Evolutionary conservation across 2,797 vertebrate species (phyloP), one percentile per base, ranked within the genome.

Genomic region (Amphiprion clarkii): DNA sequence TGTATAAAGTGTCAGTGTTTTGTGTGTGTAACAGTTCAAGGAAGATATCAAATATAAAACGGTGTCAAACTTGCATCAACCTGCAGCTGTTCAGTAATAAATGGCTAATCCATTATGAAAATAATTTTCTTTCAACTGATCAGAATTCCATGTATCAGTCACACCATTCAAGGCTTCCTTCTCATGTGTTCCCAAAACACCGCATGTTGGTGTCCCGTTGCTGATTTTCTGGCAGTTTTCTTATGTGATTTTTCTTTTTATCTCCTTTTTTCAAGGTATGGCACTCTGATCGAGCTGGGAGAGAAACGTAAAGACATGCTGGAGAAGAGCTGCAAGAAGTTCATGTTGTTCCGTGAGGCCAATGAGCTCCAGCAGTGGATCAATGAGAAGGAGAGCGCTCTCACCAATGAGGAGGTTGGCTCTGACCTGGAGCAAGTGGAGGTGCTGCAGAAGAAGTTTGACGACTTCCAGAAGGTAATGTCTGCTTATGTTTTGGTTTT

Each of bases 291-390:
- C 78, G 98, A 99, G 51, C 91, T 99, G 86, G 98, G 98, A 2
- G 97, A 97, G 84, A 99, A 98, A 77, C 96, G 98, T 4, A 99
- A 99, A 86, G 95, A 96, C 92, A 99, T 99, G 98, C 77, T 99
- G 65, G 98, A 99, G 92, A 99, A 99, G 91, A 99, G 98, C 88
- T 99, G 98, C 86, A 99, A 99, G 93, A 99, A 99, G 87, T 99
- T 99, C 60, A 99, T 99, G 97, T 78, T 99, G 81, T 99, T 99
- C 95, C 96, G 98, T 0, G 98, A 99, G 60, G 97, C 98, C 2
- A 99, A 96, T 0, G 98, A 99, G 83, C 96, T 99, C 0, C 98
- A 99, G 84, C 98, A 99, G 88, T 99, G 98, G 98, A 99, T 99
- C 93, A 95, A 96, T 0, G 98, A 99, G 94, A 99, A 99, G 90